Evolutionary conservation across 2,888 invertebrate genomes (phyloP).

Genomic region (Sarcophaga subvicina): DNA sequence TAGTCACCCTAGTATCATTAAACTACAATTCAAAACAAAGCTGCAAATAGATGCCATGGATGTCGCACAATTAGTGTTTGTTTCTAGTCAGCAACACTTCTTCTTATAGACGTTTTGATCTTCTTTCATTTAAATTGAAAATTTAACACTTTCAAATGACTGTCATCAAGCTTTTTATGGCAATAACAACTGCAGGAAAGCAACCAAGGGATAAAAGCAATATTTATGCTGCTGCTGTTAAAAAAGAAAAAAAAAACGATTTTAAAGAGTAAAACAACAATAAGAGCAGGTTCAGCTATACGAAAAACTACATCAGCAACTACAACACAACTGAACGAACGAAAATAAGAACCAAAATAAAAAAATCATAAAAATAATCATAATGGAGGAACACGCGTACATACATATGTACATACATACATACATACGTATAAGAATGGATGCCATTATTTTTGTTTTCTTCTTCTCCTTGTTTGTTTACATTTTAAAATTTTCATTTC

Average conservation of each 20-base stretch:
- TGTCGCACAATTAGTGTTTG: too few species aligned
- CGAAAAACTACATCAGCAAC: background rate
- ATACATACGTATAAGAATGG: background rate
- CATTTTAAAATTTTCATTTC: conserved; percentile 12
- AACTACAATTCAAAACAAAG: too few species aligned
- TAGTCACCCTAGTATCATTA: too few species aligned
- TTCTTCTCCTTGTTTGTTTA: conserved; percentile 57
- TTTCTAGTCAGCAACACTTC: too few species aligned
- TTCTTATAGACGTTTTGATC: too few species aligned
- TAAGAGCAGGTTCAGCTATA: background rate
- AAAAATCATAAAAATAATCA: background rate
- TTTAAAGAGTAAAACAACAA: background rate
- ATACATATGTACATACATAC: background rate
- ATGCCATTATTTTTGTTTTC: conserved; percentile 49
- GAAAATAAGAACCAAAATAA: background rate
- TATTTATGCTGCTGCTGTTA: background rate
- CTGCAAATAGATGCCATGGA: too few species aligned
- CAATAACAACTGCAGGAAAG: background rate
- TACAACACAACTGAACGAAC: background rate
- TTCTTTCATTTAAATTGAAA: too few species aligned
- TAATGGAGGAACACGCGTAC: background rate
- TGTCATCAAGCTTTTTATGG: background rate
- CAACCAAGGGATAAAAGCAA: background rate
- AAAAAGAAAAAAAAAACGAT: background rate
- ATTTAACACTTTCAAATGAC: too few species aligned